phyloP scores from a whole-genome alignment of 2,888 invertebrate genomes.

The Nasonia oneida region DNA sequence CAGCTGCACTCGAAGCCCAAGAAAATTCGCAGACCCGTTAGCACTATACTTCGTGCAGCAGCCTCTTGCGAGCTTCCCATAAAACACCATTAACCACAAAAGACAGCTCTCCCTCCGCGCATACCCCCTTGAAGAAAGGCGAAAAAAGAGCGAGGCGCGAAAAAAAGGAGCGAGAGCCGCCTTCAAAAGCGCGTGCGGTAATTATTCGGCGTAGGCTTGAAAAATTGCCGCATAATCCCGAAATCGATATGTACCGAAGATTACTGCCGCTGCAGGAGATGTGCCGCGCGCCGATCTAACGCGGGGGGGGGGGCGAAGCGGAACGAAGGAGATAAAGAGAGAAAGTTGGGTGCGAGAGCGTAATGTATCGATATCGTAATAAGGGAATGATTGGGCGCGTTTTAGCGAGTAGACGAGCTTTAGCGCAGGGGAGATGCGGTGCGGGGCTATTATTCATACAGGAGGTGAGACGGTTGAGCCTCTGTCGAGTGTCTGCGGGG shows the following conservation, averaged over 20 bases:
- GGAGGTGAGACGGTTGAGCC: constrained; percentile 18
- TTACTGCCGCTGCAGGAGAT: background rate
- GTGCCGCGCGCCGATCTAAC: constrained; percentile 27
- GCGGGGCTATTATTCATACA: constrained; percentile 72
- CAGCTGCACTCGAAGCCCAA: background rate
- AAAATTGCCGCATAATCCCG: constrained; percentile 78
- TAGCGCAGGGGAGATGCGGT: constrained; percentile 59
- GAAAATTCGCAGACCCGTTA: constrained; percentile 3
- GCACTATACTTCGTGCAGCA: background rate
- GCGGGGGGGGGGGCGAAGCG: constrained; percentile 54
- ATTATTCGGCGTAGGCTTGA: constrained; percentile 77
- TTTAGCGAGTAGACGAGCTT: constrained; percentile 46
- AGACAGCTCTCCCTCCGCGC: constrained; percentile 4
- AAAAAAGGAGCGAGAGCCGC: background rate
- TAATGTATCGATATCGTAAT: constrained; percentile 79
- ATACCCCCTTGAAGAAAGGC: background rate
- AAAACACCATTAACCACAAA: constrained; percentile 54
- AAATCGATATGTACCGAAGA: constrained; percentile 72
- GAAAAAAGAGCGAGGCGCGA: constrained; percentile 1
- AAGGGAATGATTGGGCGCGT: constrained; percentile 78
- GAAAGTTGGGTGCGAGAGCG: constrained; percentile 53
- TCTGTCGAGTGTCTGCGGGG: constrained; percentile 16
- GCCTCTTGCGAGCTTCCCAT: constrained; percentile 24
- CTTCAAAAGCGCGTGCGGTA: constrained; percentile 65
- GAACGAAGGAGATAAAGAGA: constrained; percentile 42